Conservation (phyloP, 1,140 invertebrate genomes). For the Akabosia matsudoensis region DNA sequence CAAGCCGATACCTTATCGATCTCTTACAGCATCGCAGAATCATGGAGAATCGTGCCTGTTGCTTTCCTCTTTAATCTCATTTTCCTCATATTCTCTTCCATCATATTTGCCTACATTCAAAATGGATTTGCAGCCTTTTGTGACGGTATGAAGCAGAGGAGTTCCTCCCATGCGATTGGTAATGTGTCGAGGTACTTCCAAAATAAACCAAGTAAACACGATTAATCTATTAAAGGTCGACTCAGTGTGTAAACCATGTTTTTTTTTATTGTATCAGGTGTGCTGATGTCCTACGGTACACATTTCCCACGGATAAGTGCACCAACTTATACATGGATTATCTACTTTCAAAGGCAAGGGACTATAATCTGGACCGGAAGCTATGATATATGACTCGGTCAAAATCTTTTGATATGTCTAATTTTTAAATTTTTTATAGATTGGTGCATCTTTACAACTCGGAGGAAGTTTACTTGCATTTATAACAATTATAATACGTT, state of each 20-base stretch:
- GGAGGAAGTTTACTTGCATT: neutral
- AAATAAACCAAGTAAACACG: neutral
- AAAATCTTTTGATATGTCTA: neutral
- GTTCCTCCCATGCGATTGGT: neutral
- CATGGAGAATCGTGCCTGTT: conserved; percentile 9
- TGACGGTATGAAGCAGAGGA: neutral
- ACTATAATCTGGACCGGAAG: neutral
- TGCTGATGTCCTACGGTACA: neutral
- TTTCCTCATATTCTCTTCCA: conserved; percentile 1
- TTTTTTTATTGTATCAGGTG: neutral
- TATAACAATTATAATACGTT: conserved; percentile 8
- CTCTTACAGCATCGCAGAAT: neutral
- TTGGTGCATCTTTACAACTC: neutral
- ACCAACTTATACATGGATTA: neutral
- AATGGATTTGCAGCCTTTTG: conserved; percentile 10
- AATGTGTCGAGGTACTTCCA: conserved; percentile 5
- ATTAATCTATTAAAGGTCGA: neutral
- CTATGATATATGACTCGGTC: neutral
- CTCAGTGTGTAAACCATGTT: neutral
- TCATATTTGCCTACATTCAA: conserved; percentile 14
- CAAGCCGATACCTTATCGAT: neutral
- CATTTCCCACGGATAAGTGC: neutral
- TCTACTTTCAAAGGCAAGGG: neutral
- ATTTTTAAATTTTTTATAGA: neutral
- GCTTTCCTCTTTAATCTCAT: conserved; percentile 12